Conservation (phyloP, 2,888 invertebrate species). For the Bellardia bayeri region DNA sequence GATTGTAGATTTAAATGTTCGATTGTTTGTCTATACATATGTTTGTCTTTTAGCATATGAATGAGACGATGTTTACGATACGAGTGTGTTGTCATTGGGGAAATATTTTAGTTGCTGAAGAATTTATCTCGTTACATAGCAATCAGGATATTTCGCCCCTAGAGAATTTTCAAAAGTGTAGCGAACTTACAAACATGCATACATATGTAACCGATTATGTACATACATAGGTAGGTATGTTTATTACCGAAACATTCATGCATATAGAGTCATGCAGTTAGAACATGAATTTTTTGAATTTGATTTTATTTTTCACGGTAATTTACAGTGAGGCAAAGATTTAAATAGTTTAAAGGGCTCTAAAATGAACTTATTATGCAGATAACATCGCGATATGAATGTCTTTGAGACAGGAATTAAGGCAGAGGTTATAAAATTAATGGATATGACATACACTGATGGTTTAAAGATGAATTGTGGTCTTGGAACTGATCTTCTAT, state of each 20-base stretch:
- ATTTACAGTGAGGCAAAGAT: conserved; percentile 5
- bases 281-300: conserved; percentile 11
- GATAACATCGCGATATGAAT: too few relatives aligned
- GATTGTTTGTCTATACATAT: background rate
- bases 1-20: conserved; percentile 3
- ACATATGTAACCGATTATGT: conserved; percentile 1
- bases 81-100: conserved; percentile 39
- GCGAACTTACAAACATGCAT: background rate
- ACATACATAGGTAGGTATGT: background rate
- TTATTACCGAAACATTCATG: background rate
- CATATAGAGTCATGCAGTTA: background rate
- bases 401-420: too few relatives aligned
- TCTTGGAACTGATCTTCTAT: too few relatives aligned
- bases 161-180: conserved; percentile 54
- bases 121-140: conserved; percentile 65
- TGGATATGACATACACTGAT: too few relatives aligned
- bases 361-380: too few relatives aligned
- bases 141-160: conserved; percentile 58
- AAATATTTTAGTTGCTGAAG: conserved; percentile 53
- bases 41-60: background rate
- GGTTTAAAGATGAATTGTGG: too few relatives aligned
- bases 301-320: conserved; percentile 31
- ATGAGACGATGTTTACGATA: conserved; percentile 44
- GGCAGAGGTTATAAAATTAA: too few relatives aligned
- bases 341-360: background rate